These are phyloP conservation scores for Chamaetylas fuelleborni DNA, from an alignment of 2,113 vertebrate species.

Conservation along the genomic window DNA sequence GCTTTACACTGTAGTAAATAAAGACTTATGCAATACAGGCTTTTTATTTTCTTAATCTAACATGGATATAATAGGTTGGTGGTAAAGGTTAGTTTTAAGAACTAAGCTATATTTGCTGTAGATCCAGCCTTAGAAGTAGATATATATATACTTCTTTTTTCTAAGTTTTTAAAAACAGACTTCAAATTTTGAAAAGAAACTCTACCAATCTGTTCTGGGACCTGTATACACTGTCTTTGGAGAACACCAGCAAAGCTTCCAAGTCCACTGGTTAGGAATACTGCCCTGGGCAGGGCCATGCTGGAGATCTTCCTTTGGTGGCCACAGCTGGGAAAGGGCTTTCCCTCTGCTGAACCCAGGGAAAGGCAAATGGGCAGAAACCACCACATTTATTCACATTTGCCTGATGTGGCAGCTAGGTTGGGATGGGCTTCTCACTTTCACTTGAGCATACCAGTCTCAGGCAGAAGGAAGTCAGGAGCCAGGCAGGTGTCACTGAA, in stretches of 20 bases:
- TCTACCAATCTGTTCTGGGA: conserved; percentile 22
- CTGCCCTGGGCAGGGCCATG: neutral
- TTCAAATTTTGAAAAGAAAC: conserved; percentile 34
- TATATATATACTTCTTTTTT: neutral
- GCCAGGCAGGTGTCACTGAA: conserved; percentile 28
- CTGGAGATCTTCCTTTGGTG: neutral
- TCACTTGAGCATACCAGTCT: neutral
- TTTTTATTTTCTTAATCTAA: conserved; percentile 58
- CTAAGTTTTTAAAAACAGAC: conserved; percentile 11
- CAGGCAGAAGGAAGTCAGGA: neutral
- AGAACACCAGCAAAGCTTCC: neutral
- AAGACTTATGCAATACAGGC: conserved; percentile 44
- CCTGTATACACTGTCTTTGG: neutral
- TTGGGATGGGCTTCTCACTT: neutral
- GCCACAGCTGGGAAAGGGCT: neutral
- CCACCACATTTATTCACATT: neutral
- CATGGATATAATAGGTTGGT: conserved; percentile 51
- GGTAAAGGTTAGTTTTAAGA: conserved; percentile 54
- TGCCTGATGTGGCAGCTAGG: neutral
- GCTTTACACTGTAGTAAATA: conserved; percentile 61
- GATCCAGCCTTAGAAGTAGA: conserved; percentile 31
- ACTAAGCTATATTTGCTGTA: conserved; percentile 55
- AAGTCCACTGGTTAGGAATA: neutral
- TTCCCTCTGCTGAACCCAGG: neutral
- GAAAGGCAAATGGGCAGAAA: neutral